Evolutionary conservation across 2,113 vertebrate species (phyloP).

Genomic region (Atrichornis clamosus): DNA sequence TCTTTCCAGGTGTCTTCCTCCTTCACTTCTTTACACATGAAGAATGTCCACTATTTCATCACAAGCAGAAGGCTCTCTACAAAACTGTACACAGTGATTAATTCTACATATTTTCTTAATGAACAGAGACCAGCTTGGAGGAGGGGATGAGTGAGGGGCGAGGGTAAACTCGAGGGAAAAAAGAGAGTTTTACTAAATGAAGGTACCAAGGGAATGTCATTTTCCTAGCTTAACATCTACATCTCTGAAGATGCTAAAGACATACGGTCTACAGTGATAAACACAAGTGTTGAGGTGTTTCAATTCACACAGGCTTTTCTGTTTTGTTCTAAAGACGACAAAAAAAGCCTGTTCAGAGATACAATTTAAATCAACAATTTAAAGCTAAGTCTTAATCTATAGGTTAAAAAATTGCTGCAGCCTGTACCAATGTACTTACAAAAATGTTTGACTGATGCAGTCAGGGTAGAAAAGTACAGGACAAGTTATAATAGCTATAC

Average conservation of each 20-base stretch:
- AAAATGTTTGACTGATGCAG: neutral
- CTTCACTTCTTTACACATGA: neutral
- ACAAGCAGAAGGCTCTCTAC: neutral
- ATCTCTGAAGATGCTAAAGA: neutral
- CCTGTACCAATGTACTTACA: neutral
- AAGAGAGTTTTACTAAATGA: neutral
- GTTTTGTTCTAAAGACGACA: neutral
- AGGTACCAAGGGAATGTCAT: neutral
- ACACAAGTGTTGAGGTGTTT: neutral
- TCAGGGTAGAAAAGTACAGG: neutral
- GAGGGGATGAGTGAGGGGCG: accelerated
- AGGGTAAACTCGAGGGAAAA: neutral
- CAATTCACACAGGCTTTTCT: neutral
- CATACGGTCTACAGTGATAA: neutral
- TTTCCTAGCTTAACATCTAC: neutral
- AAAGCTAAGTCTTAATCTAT: neutral
- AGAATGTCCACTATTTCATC: neutral
- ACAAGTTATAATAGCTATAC: neutral
- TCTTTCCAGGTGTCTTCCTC: neutral
- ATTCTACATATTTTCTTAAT: neutral
- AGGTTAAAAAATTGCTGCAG: neutral
- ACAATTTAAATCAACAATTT: neutral
- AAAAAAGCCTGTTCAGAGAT: neutral
- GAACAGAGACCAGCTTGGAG: neutral
- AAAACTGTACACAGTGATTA: neutral